Evolutionary conservation across 2,113 vertebrate genomes (phyloP).

Genomic region (Rhea americana): DNA sequence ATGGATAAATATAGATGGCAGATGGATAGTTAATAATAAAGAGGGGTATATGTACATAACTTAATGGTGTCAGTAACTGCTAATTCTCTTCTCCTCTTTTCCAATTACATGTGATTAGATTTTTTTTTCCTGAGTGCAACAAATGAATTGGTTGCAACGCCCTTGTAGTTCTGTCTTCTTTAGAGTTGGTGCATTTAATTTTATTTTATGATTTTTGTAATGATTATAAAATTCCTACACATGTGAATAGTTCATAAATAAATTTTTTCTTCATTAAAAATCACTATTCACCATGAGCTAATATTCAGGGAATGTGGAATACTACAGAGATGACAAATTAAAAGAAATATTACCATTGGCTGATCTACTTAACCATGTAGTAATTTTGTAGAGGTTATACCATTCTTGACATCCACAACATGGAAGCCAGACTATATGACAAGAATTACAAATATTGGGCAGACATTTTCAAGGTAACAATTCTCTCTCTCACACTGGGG

Average conservation of each 20-base stretch:
- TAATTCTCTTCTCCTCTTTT: neutral
- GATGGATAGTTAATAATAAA: conserved; percentile 9
- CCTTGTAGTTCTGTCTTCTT: neutral
- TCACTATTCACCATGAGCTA: fast-evolving
- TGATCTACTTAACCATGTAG: fast-evolving
- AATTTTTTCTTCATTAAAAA: neutral
- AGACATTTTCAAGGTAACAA: neutral
- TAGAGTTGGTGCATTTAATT: fast-evolving
- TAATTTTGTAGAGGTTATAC: neutral
- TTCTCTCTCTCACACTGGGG: neutral
- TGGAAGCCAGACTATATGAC: neutral
- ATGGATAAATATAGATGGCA: neutral
- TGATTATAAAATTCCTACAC: neutral
- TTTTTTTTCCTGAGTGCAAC: neutral
- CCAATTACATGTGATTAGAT: neutral
- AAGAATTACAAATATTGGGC: neutral
- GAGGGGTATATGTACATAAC: neutral
- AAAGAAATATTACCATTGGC: fast-evolving
- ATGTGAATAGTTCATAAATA: fast-evolving
- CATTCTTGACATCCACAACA: neutral
- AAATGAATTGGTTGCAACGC: neutral
- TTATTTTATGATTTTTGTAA: neutral
- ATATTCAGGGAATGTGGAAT: neutral
- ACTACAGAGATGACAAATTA: neutral
- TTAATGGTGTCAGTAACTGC: neutral